phyloP scores from a whole-genome alignment of 2,888 invertebrate genomes.

The Synergus gifuensis region DNA sequence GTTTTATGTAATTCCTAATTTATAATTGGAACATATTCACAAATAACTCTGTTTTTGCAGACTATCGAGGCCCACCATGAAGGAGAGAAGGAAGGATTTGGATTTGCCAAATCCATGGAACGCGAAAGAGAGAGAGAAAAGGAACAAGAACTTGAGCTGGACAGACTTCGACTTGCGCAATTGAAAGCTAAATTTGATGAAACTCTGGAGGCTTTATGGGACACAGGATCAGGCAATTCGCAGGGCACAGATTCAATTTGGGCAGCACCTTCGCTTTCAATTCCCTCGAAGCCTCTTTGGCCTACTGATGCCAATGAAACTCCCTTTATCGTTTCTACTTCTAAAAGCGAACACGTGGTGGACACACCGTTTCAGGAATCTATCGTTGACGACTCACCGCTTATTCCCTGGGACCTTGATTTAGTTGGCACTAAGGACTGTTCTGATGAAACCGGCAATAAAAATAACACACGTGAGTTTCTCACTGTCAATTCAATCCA shows the following conservation, averaged over 20 bases:
- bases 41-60: slow-evolving; percentile 52
- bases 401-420: slow-evolving; percentile 74
- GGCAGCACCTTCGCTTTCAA: slow-evolving; percentile 75
- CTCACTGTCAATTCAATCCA: slow-evolving; percentile 16
- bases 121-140: slow-evolving; percentile 68
- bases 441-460: slow-evolving; percentile 67
- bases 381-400: slow-evolving; percentile 71
- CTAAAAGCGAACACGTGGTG: slow-evolving; percentile 62
- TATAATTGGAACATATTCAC: not conserved
- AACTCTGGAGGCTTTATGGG: slow-evolving; percentile 85
- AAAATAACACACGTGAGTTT: slow-evolving; percentile 67
- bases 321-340: slow-evolving; percentile 66
- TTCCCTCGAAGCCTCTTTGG: slow-evolving; percentile 74
- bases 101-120: slow-evolving; percentile 74
- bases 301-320: slow-evolving; percentile 67
- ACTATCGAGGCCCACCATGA: slow-evolving; percentile 65
- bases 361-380: slow-evolving; percentile 70
- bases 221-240: slow-evolving; percentile 78
- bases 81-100: slow-evolving; percentile 71
- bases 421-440: slow-evolving; percentile 73
- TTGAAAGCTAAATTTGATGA: slow-evolving; percentile 85
- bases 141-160: slow-evolving; percentile 73
- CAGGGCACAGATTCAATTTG: slow-evolving; percentile 75
- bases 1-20: not conserved
- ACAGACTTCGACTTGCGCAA: slow-evolving; percentile 81